Percentiles rank a stretch among this genome's conserved stretches.
These are phyloP conservation scores for Sylvietta virens DNA, from an alignment of 2,113 vertebrate species.

Conservation along the genomic window DNA sequence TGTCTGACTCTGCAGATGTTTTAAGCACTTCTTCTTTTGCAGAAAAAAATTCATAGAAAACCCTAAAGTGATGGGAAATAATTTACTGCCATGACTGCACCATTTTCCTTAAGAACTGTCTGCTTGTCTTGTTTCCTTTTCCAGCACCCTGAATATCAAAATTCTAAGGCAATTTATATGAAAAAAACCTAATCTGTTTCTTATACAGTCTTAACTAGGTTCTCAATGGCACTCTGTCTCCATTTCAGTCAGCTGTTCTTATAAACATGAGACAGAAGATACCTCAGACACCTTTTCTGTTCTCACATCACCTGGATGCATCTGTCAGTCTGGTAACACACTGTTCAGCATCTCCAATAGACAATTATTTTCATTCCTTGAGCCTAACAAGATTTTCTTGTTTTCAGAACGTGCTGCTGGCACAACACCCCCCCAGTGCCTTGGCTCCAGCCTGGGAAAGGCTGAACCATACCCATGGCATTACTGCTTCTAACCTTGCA, in stretches of 20 bases:
- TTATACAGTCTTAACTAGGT: background rate
- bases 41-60: background rate
- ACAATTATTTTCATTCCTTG: background rate
- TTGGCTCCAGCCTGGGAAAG: background rate
- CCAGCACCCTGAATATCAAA: background rate
- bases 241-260: background rate
- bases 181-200: background rate
- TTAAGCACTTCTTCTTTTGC: background rate
- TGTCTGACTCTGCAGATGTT: background rate
- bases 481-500: background rate
- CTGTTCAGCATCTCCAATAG: background rate
- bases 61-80: background rate
- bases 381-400: background rate
- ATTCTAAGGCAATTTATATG: background rate
- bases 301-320: background rate
- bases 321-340: background rate
- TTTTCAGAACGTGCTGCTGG: background rate
- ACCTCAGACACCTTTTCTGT: background rate
- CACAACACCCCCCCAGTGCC: background rate
- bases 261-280: background rate
- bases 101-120: background rate
- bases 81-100: background rate
- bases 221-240: background rate
- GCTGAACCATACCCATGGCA: rapidly evolving
- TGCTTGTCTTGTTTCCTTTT: background rate